A percentile compares a stretch with the other conserved stretches of the same genome.
These are phyloP conservation scores for Gavialis gangeticus DNA, from an alignment of 2,113 vertebrate genomes.

Conservation along the genomic window DNA sequence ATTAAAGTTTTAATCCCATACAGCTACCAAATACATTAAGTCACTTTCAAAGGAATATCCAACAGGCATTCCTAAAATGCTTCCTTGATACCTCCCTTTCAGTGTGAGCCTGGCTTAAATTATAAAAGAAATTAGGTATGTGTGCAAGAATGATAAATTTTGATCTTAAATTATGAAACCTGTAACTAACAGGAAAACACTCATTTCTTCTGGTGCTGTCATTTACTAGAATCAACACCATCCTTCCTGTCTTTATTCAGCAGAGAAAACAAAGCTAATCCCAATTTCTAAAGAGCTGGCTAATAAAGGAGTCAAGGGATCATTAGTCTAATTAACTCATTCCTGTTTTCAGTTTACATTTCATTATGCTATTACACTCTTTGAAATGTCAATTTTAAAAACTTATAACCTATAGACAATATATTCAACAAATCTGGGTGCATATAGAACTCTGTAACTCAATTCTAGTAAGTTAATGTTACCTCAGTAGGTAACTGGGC, in stretches of 20 bases:
- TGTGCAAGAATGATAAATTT: not conserved
- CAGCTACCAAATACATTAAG: not conserved
- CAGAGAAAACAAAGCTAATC: conserved; percentile 79
- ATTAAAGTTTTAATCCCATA: not conserved
- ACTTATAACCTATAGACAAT: conserved; percentile 67
- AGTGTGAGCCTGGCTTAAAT: not conserved
- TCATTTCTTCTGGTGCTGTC: conserved; percentile 74
- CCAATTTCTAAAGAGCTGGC: conserved; percentile 76
- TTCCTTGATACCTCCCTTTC: not conserved
- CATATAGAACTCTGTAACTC: conserved; percentile 52
- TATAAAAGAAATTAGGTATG: conserved; percentile 13
- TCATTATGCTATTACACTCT: conserved; percentile 78
- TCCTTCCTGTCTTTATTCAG: conserved; percentile 76
- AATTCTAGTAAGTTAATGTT: conserved; percentile 32
- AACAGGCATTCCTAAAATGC: not conserved
- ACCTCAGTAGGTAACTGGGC: not conserved
- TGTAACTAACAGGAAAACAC: conserved; percentile 56
- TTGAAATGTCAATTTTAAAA: conserved; percentile 76
- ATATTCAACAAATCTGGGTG: conserved; percentile 43
- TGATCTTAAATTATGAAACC: conserved; percentile 55
- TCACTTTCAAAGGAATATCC: conserved; percentile 20
- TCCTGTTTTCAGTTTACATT: conserved; percentile 78
- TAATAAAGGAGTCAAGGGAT: conserved; percentile 80
- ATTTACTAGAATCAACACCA: conserved; percentile 78
- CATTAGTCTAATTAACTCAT: conserved; percentile 81